These are phyloP conservation scores for Lamellibrachia columna DNA, from an alignment of 2,888 invertebrate genomes.

Conservation along the genomic window DNA sequence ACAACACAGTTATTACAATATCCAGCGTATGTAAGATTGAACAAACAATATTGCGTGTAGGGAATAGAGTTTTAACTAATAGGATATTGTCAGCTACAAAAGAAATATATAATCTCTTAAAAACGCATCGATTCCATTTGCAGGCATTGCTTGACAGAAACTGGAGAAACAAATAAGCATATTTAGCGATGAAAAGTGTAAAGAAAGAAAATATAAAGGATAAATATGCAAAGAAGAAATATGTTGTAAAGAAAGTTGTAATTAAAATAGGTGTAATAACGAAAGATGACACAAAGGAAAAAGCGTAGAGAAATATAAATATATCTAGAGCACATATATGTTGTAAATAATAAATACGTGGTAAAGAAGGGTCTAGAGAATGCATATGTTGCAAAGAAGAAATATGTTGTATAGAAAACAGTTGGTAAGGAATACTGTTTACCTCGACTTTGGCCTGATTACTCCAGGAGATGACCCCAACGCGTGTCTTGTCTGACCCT, in stretches of 20 bases:
- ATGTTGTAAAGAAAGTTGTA: neutral
- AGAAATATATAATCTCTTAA: too few relatives aligned
- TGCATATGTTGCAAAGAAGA: too few relatives aligned
- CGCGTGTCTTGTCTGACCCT: slow-evolving; percentile 49
- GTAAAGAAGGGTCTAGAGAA: neutral
- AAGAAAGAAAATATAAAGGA: too few relatives aligned
- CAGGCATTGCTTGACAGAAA: too few relatives aligned
- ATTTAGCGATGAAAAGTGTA: neutral
- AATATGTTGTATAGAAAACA: neutral
- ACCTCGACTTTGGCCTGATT: slow-evolving; percentile 46
- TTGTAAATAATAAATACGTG: neutral
- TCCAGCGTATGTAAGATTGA: too few relatives aligned
- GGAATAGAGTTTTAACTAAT: too few relatives aligned
- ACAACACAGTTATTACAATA: too few relatives aligned
- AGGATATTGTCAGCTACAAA: too few relatives aligned
- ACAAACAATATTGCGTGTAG: too few relatives aligned
- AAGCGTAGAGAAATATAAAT: neutral
- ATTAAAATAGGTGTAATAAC: too few relatives aligned
- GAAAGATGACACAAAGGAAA: too few relatives aligned
- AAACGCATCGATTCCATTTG: too few relatives aligned
- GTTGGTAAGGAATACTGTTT: neutral
- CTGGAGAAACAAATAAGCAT: neutral
- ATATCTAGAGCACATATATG: neutral
- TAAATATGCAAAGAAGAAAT: neutral
- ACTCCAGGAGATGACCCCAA: slow-evolving; percentile 54